Evolutionary conservation across 2,113 vertebrate species (phyloP), one percentile per base, ranked within the genome.

Genomic region (Actinemys pallida): DNA sequence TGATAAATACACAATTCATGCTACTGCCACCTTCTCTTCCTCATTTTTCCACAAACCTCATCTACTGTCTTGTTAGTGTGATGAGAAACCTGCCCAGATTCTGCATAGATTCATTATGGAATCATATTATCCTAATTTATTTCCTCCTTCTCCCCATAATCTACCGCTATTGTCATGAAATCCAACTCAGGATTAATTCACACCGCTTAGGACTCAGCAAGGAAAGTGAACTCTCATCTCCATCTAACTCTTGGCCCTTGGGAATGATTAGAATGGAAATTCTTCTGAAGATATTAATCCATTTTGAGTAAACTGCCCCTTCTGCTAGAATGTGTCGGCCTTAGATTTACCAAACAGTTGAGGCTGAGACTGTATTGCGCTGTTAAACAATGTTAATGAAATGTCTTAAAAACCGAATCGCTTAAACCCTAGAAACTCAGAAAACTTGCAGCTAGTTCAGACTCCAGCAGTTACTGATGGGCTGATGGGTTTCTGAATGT

Each of bases 51-150:
- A 53, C 65, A 79, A 91, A 8, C 24, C 3, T 92, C 72, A 47
- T 78, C 22, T 47, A 25, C 25, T 47, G 56, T 78, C 56, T 72
- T 91, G 39, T 86, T 91, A 88, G 31, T 81, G 1, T 47, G 13
- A 88, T 4, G 81, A 82, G 65, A 31, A 86, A 56, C 10, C 14
- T 62, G 19, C 47, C 57, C 88, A 81, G 10, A 45, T 88, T 45
- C 82, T 91, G n/a, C 53, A 53, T 79, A 42, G 72, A 65, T 54
- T 90, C 52, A 4, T 52, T 65, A 83, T 90, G 29, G 82, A 94
- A 45, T 87, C 89, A 47, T 75, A 17, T 81, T 96, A 85, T 75
- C 91, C 42, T 95, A 85, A 95, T 96, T 94, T 95, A 27, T 90
- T 93, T 94, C 65, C 95, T 76, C 82, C 25, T 27, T 47, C 24